These are phyloP conservation scores for Catharus minimus DNA, from an alignment of 2,113 vertebrate species.

Conservation along the genomic window DNA sequence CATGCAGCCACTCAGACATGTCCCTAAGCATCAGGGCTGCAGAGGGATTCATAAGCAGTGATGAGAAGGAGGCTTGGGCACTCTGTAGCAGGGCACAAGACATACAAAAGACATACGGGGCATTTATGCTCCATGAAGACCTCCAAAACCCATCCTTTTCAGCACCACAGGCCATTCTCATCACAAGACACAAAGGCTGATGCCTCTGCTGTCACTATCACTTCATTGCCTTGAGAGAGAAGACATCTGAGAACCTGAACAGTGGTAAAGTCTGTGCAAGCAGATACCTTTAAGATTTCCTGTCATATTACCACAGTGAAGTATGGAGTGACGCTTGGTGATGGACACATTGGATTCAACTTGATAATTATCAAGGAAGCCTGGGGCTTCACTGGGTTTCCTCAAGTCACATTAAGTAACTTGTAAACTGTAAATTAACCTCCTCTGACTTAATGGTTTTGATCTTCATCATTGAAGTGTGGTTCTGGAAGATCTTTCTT, in stretches of 20 bases:
- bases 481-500: not conserved
- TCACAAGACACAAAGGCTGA: not conserved
- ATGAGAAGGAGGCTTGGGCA: not conserved
- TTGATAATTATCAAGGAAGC: not conserved
- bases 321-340: not conserved
- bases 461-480: not conserved
- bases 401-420: not conserved
- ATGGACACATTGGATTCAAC: not conserved
- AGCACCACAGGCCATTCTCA: not conserved
- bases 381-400: not conserved
- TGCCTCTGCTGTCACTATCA: not conserved
- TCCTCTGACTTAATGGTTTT: not conserved
- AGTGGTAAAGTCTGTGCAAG: not conserved
- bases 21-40: not conserved
- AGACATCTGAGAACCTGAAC: not conserved
- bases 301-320: not conserved
- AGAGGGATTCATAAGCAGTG: not conserved
- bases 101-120: not conserved
- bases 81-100: not conserved
- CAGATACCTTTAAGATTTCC: not conserved
- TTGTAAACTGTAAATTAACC: not conserved
- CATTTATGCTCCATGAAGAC: not conserved
- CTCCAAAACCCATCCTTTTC: not conserved
- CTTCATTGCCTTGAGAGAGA: not conserved
- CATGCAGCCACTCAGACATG: fast-evolving